Base-by-base conservation (phyloP, 2,888 invertebrate genomes). In the Phyllotreta cruciferae region DNA sequence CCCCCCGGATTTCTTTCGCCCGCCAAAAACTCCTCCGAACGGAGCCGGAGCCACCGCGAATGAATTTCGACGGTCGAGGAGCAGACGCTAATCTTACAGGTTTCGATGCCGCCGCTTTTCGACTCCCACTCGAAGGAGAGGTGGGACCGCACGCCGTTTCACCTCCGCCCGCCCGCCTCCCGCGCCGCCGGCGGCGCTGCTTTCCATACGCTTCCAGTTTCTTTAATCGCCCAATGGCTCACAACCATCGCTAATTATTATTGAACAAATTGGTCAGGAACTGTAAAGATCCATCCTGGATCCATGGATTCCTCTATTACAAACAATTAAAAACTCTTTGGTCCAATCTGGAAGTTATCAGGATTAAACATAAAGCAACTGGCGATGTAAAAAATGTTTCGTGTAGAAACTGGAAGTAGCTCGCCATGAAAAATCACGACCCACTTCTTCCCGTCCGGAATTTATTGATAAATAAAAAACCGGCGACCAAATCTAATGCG, bases 51-150 rank as follows among this genome's bases (percentile, higher is more conserved):
- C 37, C 13, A 52, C 52, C 42, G 54, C 54, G 42, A 54, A 54
- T 54, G 54, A 54, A 54, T 54, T 54, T 54, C 35, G 10, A 24
- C 53, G 36, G 56, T 56, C 45, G 54, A 58, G 47, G 45, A 58
- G 62, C 62, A 65, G 58, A 65, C 62, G 64, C 64, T 65, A 62
- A 65, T 65, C 64, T 65, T 65, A 58, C 60, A 60, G 60, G 63
- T 60, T 60, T 56, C 35, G 35, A 49, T 38, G 37, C 52, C 52
- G 38, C 9, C 44, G 50, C 50, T 54, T 54, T 41, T 34, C 54
- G n/a, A 54, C 42, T 54, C 54, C 39, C 54, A 42, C 24, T 54
- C 34, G 24, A 54, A 41, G 54, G 14, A 54, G 54, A 54, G 54
- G 54, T 54, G 52, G 52, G 37, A 52, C 52, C 52, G 52, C 37